Evolutionary conservation across 2,888 invertebrate genomes (phyloP).

Genomic region (Pristionchus arcanus): DNA sequence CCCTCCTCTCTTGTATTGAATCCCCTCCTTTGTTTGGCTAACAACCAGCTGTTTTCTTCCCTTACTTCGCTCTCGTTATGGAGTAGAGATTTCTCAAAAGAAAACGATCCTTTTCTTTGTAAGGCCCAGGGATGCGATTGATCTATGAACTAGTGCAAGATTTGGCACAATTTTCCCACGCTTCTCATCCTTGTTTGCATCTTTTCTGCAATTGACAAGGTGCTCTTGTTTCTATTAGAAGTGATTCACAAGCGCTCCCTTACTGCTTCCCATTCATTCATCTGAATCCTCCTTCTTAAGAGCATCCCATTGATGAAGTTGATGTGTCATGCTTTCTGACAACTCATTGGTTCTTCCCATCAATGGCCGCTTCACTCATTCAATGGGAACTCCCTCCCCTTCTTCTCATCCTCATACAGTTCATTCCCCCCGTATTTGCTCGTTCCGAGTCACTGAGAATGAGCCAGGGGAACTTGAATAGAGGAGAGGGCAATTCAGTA

Average conservation of each 20-base stretch:
- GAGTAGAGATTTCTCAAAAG: neutral
- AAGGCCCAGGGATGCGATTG: neutral
- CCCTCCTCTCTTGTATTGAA: slow-evolving; percentile 29
- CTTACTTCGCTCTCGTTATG: slow-evolving; percentile 9
- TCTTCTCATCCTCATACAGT: slow-evolving; percentile 1
- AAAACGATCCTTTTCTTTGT: neutral
- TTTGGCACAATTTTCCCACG: neutral
- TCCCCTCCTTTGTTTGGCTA: slow-evolving; percentile 13
- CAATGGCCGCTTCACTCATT: neutral
- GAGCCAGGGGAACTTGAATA: slow-evolving; percentile 27
- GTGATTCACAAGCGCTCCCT: neutral
- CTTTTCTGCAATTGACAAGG: neutral
- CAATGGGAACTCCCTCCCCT: neutral
- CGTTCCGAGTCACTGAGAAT: slow-evolving; percentile 50
- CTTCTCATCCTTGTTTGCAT: neutral
- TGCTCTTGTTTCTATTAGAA: neutral
- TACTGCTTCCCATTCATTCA: neutral
- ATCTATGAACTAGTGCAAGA: neutral
- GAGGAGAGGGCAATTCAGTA: neutral
- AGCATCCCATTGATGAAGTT: neutral
- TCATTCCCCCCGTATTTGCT: slow-evolving; percentile 45
- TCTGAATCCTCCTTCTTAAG: neutral
- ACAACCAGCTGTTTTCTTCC: slow-evolving; percentile 29
- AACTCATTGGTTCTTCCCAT: neutral
- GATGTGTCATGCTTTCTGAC: neutral